Base-by-base conservation (phyloP, 2,888 invertebrate genomes). In the Steinernema hermaphroditum region DNA sequence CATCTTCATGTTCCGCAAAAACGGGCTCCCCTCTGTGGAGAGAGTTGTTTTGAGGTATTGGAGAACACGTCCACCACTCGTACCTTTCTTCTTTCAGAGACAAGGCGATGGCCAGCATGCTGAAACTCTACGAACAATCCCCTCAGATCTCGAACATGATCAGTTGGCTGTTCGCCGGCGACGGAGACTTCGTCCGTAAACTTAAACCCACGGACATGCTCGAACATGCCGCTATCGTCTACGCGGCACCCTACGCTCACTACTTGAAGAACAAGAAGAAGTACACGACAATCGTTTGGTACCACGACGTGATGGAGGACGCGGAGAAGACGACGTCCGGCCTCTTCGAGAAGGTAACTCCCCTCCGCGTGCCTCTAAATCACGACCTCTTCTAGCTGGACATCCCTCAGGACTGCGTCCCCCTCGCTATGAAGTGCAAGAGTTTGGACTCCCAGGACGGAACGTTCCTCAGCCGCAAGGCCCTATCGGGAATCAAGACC, bases 1-100 rank as follows among this genome's bases (percentile, higher is more conserved):
- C 43, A 73, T 75, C 27, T 75, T 75, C 69, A 75, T 75, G 75
- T 75, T 75, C 71, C 49, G 75, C 12, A 70, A 71, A 69, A 72
- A 72, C 9, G 75, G 72, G 0, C 44, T 73, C 14, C 37, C n/a
- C 12, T 68, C 71, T 16, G 50, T 70, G 19, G 75, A 75, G 71
- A 57, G 70, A 29, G 24, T 75, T n/a, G n/a, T 72, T 9, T 14
- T 50, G 27, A 32, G 74, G 72, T 72, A 32, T 41, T 41, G 9
- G 9, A 9, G 14, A 41, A 41, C 41, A 41, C 8, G 14, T 9
- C 41, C 14, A 14, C 8, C 8, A 41, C 14, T 41, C 41, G 8
- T 41, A 41, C 14, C 14, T 16, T 46, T 16, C 46, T 46, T 4
- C 9, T 19, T 46, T 46, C 27, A 49, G 32, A 14, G 54, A 37